Evolutionary conservation across 2,113 vertebrate genomes (phyloP).

Genomic region (Lipophrys pholis): DNA sequence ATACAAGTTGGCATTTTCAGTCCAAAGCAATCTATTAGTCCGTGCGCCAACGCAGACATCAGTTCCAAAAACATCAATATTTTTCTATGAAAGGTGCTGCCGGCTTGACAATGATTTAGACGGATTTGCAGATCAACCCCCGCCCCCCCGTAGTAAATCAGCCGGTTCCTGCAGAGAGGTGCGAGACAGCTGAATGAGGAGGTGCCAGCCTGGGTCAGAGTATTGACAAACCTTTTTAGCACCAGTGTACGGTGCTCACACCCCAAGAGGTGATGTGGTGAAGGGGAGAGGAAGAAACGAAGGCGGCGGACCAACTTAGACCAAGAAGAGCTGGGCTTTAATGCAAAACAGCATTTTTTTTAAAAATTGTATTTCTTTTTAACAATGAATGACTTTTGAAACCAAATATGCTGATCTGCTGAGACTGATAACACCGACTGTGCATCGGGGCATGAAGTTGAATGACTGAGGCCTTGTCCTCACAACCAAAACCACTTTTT

Average conservation of each 20-base stretch:
- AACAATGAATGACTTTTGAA: too few relatives aligned
- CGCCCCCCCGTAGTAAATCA: slow-evolving; percentile 42
- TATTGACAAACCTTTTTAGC: slow-evolving; percentile 59
- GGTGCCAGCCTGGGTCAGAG: slow-evolving; percentile 36
- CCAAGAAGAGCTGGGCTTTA: too few relatives aligned
- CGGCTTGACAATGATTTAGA: slow-evolving; percentile 40
- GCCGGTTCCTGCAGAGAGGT: slow-evolving; percentile 26
- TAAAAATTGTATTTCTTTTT: too few relatives aligned
- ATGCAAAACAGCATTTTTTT: too few relatives aligned
- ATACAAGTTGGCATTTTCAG: slow-evolving; percentile 40
- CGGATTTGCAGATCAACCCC: slow-evolving; percentile 1
- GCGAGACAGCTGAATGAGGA: slow-evolving; percentile 42
- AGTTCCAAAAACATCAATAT: slow-evolving; percentile 58
- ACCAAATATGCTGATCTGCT: too few relatives aligned
- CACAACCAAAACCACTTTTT: too few relatives aligned
- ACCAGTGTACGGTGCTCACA: not conserved
- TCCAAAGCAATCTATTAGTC: slow-evolving; percentile 60
- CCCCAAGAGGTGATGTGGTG: not conserved
- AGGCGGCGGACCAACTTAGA: too few relatives aligned
- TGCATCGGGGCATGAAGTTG: too few relatives aligned
- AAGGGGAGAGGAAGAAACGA: not conserved
- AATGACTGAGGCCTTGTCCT: too few relatives aligned
- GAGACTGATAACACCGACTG: too few relatives aligned
- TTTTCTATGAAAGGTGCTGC: slow-evolving; percentile 24
- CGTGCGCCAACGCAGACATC: slow-evolving; percentile 48